phyloP scores from a whole-genome alignment of 92 coral and sea anemone species.

The Pocillopora meandrina region DNA sequence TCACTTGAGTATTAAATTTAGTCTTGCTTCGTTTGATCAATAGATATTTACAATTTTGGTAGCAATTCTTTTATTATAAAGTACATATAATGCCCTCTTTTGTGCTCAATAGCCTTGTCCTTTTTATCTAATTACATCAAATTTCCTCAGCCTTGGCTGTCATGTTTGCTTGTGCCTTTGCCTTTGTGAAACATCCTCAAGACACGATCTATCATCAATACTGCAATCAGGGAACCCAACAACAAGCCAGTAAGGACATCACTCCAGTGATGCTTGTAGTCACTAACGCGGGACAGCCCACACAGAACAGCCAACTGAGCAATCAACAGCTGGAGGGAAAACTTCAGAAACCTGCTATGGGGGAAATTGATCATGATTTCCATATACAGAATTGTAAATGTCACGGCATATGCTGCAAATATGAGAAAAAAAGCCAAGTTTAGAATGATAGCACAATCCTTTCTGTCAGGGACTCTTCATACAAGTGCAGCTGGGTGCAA shows the following conservation, averaged over 20 bases:
- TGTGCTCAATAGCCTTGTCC: no score
- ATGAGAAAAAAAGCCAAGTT: background rate
- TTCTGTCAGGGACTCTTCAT: no score
- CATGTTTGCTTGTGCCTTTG: background rate
- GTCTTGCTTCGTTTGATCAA: no score
- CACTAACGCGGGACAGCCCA: slow-evolving; percentile 76
- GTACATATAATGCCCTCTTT: no score
- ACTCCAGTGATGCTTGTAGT: slow-evolving; percentile 88
- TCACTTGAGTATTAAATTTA: no score
- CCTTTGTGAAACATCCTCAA: background rate
- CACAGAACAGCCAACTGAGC: slow-evolving; percentile 69
- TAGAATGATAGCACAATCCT: no score
- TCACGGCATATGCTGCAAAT: slow-evolving; percentile 73
- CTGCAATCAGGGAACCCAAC: slow-evolving; percentile 65
- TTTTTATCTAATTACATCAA: no score
- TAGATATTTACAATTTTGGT: no score
- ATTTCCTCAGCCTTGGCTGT: background rate
- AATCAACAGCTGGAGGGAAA: slow-evolving; percentile 59
- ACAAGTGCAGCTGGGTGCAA: no score
- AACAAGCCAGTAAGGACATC: slow-evolving; percentile 77
- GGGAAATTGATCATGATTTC: slow-evolving; percentile 53
- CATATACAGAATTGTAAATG: slow-evolving; percentile 59
- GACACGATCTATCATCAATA: slow-evolving; percentile 22
- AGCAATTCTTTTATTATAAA: no score
- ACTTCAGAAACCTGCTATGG: slow-evolving; percentile 69